Conservation (phyloP, 2,113 vertebrate genomes). For the Eclectus roratus region DNA sequence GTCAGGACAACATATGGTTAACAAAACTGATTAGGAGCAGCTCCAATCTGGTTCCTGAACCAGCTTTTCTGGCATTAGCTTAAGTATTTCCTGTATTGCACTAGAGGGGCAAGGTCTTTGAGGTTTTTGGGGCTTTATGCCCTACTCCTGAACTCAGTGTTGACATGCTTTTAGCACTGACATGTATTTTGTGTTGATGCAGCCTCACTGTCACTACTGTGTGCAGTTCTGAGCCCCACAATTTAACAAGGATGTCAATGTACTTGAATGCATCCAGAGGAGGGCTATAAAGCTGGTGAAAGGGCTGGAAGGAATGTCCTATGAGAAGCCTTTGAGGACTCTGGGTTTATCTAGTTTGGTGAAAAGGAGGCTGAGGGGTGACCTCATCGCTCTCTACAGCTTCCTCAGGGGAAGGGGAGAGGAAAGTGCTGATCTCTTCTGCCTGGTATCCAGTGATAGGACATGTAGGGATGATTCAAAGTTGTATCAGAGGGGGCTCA, state of each 20-base stretch:
- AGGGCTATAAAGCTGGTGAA: neutral
- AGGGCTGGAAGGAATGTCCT: neutral
- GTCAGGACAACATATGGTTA: neutral
- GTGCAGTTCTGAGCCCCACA: neutral
- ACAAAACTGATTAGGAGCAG: neutral
- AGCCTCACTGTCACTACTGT: neutral
- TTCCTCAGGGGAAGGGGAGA: neutral
- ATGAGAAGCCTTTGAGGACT: neutral
- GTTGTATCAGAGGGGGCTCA: neutral
- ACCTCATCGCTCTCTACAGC: neutral
- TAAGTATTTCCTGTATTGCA: neutral
- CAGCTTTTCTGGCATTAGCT: neutral
- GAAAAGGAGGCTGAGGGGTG: neutral
- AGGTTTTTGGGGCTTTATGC: neutral
- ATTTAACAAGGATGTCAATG: neutral
- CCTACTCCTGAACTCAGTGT: neutral
- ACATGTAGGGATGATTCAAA: accelerated
- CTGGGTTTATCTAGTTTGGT: neutral
- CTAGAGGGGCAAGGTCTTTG: neutral
- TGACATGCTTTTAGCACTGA: neutral
- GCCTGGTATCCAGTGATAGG: neutral
- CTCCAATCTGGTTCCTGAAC: neutral
- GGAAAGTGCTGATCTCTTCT: neutral
- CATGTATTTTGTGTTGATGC: neutral
- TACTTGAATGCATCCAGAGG: neutral